These are phyloP conservation scores for Hemibagrus wyckioides DNA, from an alignment of 2,113 vertebrate species.

Conservation along the genomic window DNA sequence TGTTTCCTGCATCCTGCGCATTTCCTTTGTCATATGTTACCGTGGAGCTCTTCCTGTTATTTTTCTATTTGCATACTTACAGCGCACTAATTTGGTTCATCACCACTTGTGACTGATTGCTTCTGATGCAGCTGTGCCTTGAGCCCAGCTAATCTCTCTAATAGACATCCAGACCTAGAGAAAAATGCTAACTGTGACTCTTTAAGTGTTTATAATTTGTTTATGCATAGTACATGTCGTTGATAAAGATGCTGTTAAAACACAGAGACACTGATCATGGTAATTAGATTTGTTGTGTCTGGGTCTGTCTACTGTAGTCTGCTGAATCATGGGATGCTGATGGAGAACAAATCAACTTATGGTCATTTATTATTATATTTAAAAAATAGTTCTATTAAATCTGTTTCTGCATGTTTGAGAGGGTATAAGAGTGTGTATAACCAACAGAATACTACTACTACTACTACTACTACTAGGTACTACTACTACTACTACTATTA, in stretches of 20 bases:
- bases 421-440: neutral
- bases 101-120: neutral
- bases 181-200: neutral
- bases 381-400: neutral
- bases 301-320: neutral
- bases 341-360: neutral
- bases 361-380: neutral
- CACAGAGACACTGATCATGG: neutral
- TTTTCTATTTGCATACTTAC: slow-evolving; percentile 10
- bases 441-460: neutral
- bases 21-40: slow-evolving; percentile 45
- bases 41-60: slow-evolving; percentile 47
- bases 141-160: neutral
- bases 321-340: neutral
- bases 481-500: neutral
- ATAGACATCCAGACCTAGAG: neutral
- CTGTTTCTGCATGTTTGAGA: neutral
- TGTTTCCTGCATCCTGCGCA: slow-evolving; percentile 33
- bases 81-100: neutral
- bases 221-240: neutral
- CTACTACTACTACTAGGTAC: neutral
- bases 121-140: neutral
- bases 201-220: slow-evolving; percentile 16
- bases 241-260: neutral
- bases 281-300: neutral